Conservation (phyloP, 1,140 invertebrate genomes). For the Drosophila orena region DNA sequence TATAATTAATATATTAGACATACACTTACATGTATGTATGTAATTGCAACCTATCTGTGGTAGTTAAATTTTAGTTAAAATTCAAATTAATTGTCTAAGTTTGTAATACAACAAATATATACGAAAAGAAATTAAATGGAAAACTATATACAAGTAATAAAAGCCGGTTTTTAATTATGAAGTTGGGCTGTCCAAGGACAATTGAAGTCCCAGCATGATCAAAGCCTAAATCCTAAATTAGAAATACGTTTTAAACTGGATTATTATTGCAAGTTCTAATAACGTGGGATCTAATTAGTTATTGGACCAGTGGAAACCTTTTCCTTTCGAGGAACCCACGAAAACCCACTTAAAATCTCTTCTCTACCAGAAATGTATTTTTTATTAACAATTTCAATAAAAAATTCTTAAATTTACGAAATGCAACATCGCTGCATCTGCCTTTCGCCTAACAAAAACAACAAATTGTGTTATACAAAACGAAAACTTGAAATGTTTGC, state of each 20-base stretch:
- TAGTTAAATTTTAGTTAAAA: slow-evolving; percentile 85
- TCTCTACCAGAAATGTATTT: slow-evolving; percentile 69
- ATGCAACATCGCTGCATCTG: slow-evolving; percentile 46
- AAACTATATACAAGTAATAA: slow-evolving; percentile 57
- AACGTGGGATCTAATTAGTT: too few relatives aligned
- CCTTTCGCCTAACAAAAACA: slow-evolving; percentile 74
- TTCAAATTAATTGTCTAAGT: slow-evolving; percentile 78
- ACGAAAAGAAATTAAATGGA: slow-evolving; percentile 78
- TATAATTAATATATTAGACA: slow-evolving; percentile 51
- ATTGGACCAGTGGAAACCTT: background rate
- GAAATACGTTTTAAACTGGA: too few relatives aligned
- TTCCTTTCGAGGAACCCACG: background rate
- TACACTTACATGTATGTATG: slow-evolving; percentile 60
- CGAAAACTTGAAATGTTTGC: slow-evolving; percentile 42
- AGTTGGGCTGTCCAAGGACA: too few relatives aligned
- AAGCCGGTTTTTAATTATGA: background rate
- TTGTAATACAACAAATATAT: slow-evolving; percentile 72
- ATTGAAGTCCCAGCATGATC: too few relatives aligned
- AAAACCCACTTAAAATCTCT: background rate
- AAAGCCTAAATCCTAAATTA: too few relatives aligned
- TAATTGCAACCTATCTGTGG: slow-evolving; percentile 85
- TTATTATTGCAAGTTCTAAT: too few relatives aligned
- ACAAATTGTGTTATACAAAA: slow-evolving; percentile 76
- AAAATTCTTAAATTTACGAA: slow-evolving; percentile 76
- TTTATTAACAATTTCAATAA: slow-evolving; percentile 81